Conservation (phyloP, 2,888 invertebrate species). For the Pantelozetes paolii region DNA sequence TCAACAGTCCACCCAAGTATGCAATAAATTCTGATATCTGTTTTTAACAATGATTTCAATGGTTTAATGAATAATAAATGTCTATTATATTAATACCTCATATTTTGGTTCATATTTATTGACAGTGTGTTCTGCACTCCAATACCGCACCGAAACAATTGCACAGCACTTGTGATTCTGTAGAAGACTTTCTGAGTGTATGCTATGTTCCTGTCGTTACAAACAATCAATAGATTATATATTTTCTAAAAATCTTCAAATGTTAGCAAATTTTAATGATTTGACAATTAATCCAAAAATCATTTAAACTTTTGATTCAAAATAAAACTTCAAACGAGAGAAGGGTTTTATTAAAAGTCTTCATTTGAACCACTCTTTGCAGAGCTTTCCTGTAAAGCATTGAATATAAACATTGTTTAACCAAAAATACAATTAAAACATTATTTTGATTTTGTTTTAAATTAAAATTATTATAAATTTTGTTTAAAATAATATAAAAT, state of each 20-base stretch:
- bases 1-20: slow-evolving; percentile 41
- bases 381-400: too few relatives aligned
- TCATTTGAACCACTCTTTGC: too few relatives aligned
- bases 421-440: too few relatives aligned
- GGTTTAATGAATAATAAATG: not conserved
- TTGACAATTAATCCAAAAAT: too few relatives aligned
- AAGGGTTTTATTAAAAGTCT: too few relatives aligned
- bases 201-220: slow-evolving; percentile 40
- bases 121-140: slow-evolving; percentile 35
- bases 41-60: not conserved
- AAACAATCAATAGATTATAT: too few relatives aligned
- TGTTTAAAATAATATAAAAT: too few relatives aligned
- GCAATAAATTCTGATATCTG: slow-evolving; percentile 40
- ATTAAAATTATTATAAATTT: too few relatives aligned
- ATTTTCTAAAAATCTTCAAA: not conserved
- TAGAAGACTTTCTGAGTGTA: not conserved
- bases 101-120: slow-evolving; percentile 40
- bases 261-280: not conserved
- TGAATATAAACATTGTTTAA: too few relatives aligned
- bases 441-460: too few relatives aligned
- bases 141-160: slow-evolving; percentile 38
- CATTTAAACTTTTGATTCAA: not conserved
- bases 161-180: slow-evolving; percentile 34
- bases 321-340: slow-evolving; percentile 2
- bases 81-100: slow-evolving; percentile 9